Conservation (phyloP, 2,113 vertebrate species). For the Calyptommatus sinebrachiatus region DNA sequence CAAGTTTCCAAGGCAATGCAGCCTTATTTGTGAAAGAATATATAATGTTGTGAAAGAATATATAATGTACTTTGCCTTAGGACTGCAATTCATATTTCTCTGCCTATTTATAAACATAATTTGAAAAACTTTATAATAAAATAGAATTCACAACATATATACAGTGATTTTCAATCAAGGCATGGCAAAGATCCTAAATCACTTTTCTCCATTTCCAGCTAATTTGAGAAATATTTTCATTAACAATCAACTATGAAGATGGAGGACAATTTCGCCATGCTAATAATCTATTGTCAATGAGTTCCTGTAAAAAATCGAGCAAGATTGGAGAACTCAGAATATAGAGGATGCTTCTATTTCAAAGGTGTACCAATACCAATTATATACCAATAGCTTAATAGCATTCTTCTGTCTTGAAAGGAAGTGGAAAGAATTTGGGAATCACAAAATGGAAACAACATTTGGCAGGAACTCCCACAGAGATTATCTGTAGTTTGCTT, state of each 20-base stretch:
- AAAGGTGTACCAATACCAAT: too few species aligned
- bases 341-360: too few species aligned
- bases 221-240: background rate
- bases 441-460: too few species aligned
- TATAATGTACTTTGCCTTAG: conserved; percentile 1
- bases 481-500: too few species aligned
- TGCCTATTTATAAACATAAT: background rate
- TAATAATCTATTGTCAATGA: background rate
- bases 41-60: background rate
- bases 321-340: too few species aligned
- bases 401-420: too few species aligned
- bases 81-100: background rate
- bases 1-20: background rate
- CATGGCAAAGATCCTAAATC: background rate
- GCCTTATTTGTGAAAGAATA: background rate
- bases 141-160: background rate
- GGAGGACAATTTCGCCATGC: background rate
- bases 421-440: too few species aligned
- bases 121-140: background rate
- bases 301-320: too few species aligned
- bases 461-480: too few species aligned
- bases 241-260: background rate
- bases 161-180: background rate
- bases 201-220: background rate
- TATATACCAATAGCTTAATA: too few species aligned